phyloP scores from a whole-genome alignment of 53 echinoderm and acorn worm species.

The Echinometra lucunter region DNA sequence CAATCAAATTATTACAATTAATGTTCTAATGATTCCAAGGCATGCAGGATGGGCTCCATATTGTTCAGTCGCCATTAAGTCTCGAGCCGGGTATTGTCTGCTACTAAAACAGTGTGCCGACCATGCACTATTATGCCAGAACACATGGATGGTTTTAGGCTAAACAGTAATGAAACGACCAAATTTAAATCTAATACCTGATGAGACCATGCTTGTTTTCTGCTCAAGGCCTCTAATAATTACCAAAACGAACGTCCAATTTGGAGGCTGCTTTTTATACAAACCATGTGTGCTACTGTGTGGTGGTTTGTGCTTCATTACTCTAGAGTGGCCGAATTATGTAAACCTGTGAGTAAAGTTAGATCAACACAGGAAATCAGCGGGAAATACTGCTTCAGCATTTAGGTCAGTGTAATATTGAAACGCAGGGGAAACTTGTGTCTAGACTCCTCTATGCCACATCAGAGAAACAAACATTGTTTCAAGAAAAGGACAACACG shows the following conservation, averaged over 20 bases:
- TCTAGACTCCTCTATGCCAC: background rate
- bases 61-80: background rate
- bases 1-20: too few species aligned
- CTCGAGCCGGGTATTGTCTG: background rate
- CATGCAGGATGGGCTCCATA: background rate
- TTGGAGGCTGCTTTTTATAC: background rate
- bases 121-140: background rate
- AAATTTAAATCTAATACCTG: background rate
- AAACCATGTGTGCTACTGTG: background rate
- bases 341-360: background rate
- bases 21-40: too few species aligned
- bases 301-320: slow-evolving; percentile 15
- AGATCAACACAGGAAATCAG: background rate
- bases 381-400: background rate
- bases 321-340: background rate
- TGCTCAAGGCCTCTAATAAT: background rate
- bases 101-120: background rate
- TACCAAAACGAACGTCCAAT: slow-evolving; percentile 36
- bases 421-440: background rate
- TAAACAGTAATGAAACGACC: background rate
- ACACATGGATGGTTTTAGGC: slow-evolving; percentile 9
- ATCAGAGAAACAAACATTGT: background rate
- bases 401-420: background rate
- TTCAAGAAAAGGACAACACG: background rate
- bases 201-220: background rate